Evolutionary conservation across 2,113 vertebrate species (phyloP).

Genomic region (Phoxinus phoxinus): DNA sequence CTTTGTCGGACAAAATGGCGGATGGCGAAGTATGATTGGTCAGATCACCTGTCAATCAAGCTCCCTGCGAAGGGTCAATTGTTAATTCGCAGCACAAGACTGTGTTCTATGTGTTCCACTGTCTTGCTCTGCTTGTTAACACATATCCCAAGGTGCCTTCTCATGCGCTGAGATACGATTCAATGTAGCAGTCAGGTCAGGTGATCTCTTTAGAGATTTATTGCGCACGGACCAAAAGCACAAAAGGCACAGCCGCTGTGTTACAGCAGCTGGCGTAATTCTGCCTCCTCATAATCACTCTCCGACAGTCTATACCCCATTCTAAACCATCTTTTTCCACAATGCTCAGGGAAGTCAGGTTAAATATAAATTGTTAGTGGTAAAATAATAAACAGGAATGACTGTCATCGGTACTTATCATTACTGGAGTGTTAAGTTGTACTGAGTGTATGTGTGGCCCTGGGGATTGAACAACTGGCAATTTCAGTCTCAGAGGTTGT

Average conservation of each 20-base stretch:
- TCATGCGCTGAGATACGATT: constrained; percentile 73
- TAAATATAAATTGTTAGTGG: neutral
- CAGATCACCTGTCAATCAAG: too few relatives aligned
- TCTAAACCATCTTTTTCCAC: neutral
- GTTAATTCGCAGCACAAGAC: constrained; percentile 78
- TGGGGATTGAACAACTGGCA: constrained; percentile 15
- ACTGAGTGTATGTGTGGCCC: neutral
- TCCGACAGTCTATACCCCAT: neutral
- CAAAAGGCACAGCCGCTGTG: constrained; percentile 64
- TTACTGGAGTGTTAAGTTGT: constrained; percentile 9
- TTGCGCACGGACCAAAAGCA: constrained; percentile 71
- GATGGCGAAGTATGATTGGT: too few relatives aligned
- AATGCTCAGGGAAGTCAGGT: neutral
- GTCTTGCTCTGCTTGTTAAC: constrained; percentile 76
- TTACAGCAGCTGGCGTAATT: constrained; percentile 65
- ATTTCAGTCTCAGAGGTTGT: neutral
- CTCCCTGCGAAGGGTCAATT: too few relatives aligned
- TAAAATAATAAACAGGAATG: neutral
- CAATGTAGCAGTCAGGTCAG: constrained; percentile 56
- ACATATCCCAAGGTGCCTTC: constrained; percentile 71
- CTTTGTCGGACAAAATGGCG: too few relatives aligned
- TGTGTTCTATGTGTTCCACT: constrained; percentile 73
- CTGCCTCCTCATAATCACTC: constrained; percentile 41
- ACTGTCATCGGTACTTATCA: constrained; percentile 2
- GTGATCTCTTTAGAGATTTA: constrained; percentile 54